Evolutionary conservation across 1,140 invertebrate species (phyloP).

Genomic region (Lucilia sericata): DNA sequence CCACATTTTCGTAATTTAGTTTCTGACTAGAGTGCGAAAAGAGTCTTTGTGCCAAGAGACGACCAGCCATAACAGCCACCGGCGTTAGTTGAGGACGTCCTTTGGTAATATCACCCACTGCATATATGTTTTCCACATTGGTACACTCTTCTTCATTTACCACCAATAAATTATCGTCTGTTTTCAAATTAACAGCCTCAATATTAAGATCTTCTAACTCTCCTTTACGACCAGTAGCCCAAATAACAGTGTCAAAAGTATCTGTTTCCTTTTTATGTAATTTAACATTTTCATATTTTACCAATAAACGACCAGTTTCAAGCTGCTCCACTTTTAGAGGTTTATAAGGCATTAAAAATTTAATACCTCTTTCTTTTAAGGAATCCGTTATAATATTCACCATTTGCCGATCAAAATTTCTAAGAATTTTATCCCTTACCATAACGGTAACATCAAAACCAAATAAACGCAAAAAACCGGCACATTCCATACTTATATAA

Average conservation of each 20-base stretch:
- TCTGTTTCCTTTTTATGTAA: conserved; percentile 74
- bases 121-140: conserved; percentile 88
- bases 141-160: conserved; percentile 81
- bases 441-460: conserved; percentile 92
- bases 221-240: conserved; percentile 83
- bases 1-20: conserved; percentile 93
- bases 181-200: conserved; percentile 75
- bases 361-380: conserved; percentile 86
- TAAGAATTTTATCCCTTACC: conserved; percentile 92
- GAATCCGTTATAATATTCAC: conserved; percentile 84
- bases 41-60: conserved; percentile 83
- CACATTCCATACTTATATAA: conserved; percentile 97
- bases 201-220: conserved; percentile 79
- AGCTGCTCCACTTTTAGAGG: conserved; percentile 82
- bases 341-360: conserved; percentile 87
- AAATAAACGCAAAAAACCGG: conserved; percentile 91
- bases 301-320: conserved; percentile 76
- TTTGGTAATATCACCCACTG: conserved; percentile 95
- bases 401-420: conserved; percentile 98
- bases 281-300: conserved; percentile 75
- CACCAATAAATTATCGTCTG: conserved; percentile 74
- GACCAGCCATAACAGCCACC: conserved; percentile 95
- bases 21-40: conserved; percentile 72
- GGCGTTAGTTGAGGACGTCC: conserved; percentile 92
- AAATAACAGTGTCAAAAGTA: conserved; percentile 85